A percentile compares a stretch with the other conserved stretches of the same genome.
phyloP scores from a whole-genome alignment of 2,888 invertebrate genomes.

The Agriopis aurantiaria region DNA sequence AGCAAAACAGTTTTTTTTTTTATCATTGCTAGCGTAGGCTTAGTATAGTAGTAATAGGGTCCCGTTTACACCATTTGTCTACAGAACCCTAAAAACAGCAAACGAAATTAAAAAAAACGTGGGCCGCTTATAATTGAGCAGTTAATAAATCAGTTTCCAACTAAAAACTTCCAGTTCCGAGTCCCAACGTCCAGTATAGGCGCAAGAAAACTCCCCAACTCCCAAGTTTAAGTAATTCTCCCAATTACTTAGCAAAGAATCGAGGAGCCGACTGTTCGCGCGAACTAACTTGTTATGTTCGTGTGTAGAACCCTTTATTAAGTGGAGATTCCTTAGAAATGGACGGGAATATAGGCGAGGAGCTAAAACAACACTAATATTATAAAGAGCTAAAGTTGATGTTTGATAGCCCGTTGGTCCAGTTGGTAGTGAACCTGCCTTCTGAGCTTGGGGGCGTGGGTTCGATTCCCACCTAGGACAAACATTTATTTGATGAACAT shows the following conservation, averaged over 20 bases:
- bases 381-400: no score
- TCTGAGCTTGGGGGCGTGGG: no score
- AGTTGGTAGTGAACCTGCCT: no score
- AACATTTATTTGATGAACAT: no score
- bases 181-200: not conserved
- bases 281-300: constrained; percentile 23
- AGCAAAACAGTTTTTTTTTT: no score
- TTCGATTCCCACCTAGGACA: no score
- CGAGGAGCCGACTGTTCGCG: constrained; percentile 24
- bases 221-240: not conserved
- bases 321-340: constrained; percentile 33
- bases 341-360: constrained; percentile 7
- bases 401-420: no score
- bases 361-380: constrained; percentile 1
- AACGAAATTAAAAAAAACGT: no score
- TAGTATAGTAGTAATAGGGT: no score
- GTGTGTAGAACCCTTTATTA: constrained; percentile 19
- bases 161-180: not conserved
- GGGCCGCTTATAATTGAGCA: not conserved
- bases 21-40: no score
- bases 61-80: no score
- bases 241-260: constrained; percentile 42
- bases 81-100: no score
- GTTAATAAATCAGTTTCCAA: not conserved
- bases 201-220: constrained; percentile 8